phyloP scores from a whole-genome alignment of 2,797 vertebrate genomes.

The Gymnopithys bicolor region DNA sequence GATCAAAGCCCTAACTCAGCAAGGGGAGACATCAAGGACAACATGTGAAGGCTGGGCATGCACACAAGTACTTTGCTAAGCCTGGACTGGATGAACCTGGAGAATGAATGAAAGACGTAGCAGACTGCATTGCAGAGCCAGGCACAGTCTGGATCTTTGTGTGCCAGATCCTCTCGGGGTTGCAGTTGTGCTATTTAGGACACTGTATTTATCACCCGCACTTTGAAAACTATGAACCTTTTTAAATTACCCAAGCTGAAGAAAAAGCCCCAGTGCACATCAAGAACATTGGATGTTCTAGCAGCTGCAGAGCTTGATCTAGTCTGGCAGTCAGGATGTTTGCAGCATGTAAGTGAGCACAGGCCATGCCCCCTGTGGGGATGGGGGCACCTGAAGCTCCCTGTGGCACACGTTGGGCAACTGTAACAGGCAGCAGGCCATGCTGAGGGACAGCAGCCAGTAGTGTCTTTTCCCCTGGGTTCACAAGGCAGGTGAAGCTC shows the following conservation, averaged over 20 bases:
- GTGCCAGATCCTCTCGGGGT: neutral
- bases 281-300: neutral
- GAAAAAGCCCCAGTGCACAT: neutral
- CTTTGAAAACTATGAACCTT: neutral
- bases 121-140: neutral
- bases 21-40: neutral
- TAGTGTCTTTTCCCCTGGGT: neutral
- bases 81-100: neutral
- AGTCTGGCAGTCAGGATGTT: neutral
- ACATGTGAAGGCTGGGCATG: neutral
- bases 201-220: neutral
- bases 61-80: neutral
- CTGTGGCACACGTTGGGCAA: neutral
- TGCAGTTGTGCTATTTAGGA: neutral
- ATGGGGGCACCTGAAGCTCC: neutral
- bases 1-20: neutral
- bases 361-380: fast-evolving
- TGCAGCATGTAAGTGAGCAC: neutral
- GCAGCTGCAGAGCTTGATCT: neutral
- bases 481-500: neutral
- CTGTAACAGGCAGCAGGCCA: neutral
- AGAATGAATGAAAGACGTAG: neutral
- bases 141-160: neutral
- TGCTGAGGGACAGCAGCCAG: neutral
- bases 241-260: neutral